Conservation (phyloP, 2,888 invertebrate genomes). For the Elmis aenea region DNA sequence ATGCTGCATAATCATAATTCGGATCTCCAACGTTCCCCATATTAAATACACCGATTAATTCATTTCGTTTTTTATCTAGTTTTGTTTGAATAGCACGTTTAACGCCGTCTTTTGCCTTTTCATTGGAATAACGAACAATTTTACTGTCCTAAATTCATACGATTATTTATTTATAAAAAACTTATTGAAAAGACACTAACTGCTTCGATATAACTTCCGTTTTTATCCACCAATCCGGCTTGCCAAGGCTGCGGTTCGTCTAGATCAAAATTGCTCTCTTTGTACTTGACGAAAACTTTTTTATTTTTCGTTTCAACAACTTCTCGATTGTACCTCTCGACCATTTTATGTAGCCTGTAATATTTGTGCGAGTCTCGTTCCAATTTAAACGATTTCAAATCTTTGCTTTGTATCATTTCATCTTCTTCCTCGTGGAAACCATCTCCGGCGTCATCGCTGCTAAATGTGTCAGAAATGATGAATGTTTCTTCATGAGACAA, state of each 20-base stretch:
- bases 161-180: constrained; percentile 1
- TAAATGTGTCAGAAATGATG: constrained; percentile 38
- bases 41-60: constrained; percentile 2
- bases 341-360: constrained; percentile 38
- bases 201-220: constrained; percentile 11
- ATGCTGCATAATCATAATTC: constrained; percentile 44
- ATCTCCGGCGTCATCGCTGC: constrained; percentile 40
- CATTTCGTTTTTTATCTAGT: constrained; percentile 7
- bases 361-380: constrained; percentile 35
- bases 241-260: constrained; percentile 32
- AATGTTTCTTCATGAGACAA: constrained; percentile 41
- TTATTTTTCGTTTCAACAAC: constrained; percentile 6
- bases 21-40: constrained; percentile 27
- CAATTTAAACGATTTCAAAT: constrained; percentile 30
- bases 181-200: constrained; percentile 8
- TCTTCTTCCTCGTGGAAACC: constrained; percentile 43
- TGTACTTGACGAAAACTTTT: constrained; percentile 7
- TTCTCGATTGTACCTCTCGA: constrained; percentile 33
- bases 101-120: constrained; percentile 23
- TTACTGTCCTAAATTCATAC: constrained; percentile 15
- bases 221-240: constrained; percentile 22
- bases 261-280: constrained; percentile 24
- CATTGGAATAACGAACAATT: constrained; percentile 22
- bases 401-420: constrained; percentile 41
- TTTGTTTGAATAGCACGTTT: constrained; percentile 2